Percentiles rank a stretch among this genome's conserved stretches.
These are phyloP conservation scores for Herpailurus yagouaroundi DNA, from an alignment of 2,113 vertebrate genomes.

Conservation along the genomic window DNA sequence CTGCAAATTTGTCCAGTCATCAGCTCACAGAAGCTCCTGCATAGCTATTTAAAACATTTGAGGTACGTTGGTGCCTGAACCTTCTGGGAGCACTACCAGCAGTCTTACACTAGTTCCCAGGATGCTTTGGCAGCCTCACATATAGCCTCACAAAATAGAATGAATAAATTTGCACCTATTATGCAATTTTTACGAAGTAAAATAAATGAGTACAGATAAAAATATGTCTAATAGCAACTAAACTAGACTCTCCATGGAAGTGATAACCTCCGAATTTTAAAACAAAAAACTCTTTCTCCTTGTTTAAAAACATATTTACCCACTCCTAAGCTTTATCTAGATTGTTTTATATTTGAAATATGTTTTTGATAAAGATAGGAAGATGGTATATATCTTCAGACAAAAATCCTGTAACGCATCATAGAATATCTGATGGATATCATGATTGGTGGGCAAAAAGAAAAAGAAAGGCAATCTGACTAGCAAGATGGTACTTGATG, in stretches of 20 bases:
- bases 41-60: background rate
- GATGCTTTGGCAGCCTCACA: slow-evolving; percentile 36
- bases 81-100: slow-evolving; percentile 15
- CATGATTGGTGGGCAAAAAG: background rate
- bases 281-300: background rate
- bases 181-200: slow-evolving; percentile 54
- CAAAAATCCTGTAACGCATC: background rate
- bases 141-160: slow-evolving; percentile 50
- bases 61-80: background rate
- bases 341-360: slow-evolving; percentile 15
- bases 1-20: background rate
- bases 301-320: slow-evolving; percentile 10
- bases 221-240: slow-evolving; percentile 28
- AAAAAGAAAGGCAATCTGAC: background rate
- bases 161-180: slow-evolving; percentile 56
- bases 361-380: background rate
- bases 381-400: background rate
- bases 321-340: background rate
- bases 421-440: background rate
- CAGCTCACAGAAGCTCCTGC: background rate
- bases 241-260: background rate
- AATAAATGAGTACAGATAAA: slow-evolving; percentile 49
- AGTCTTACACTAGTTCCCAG: background rate
- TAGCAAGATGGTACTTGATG: background rate
- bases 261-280: slow-evolving; percentile 39